Evolutionary conservation across 2,113 vertebrate genomes (phyloP).

Genomic region (Ophiodon elongatus): DNA sequence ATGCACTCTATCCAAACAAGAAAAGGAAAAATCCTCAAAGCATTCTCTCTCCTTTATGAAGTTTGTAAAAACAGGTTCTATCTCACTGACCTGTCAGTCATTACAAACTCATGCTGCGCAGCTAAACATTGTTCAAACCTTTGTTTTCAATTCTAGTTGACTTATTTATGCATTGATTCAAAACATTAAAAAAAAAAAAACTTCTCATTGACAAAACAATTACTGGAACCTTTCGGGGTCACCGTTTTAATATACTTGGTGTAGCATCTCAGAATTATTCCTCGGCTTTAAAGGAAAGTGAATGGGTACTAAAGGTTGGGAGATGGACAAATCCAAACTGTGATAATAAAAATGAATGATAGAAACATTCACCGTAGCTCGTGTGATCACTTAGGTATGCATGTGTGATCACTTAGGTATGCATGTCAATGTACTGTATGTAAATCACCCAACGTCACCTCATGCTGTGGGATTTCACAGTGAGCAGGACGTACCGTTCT

Average conservation of each 20-base stretch:
- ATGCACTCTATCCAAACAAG: not conserved
- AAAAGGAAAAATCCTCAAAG: not conserved
- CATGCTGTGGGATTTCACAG: not conserved
- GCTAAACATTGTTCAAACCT: not conserved
- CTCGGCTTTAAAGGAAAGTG: not conserved
- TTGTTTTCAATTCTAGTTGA: not conserved
- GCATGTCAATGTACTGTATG: not conserved
- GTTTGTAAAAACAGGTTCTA: not conserved
- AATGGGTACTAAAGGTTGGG: not conserved
- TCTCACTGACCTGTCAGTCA: not conserved
- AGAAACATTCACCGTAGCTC: not conserved
- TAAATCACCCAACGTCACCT: not conserved
- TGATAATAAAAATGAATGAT: not conserved
- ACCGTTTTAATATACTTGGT: not conserved
- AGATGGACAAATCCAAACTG: slow-evolving; percentile 3
- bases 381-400: not conserved
- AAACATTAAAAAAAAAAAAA: not conserved
- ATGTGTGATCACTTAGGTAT: not conserved
- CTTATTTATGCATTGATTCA: not conserved
- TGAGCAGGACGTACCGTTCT: slow-evolving; percentile 81
- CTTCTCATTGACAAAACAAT: not conserved
- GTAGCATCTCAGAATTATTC: not conserved
- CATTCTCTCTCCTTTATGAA: not conserved
- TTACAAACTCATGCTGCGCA: not conserved
- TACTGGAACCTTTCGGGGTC: not conserved